Conservation (phyloP, 2,888 invertebrate species). For the Rambutsinella grinnellia region DNA sequence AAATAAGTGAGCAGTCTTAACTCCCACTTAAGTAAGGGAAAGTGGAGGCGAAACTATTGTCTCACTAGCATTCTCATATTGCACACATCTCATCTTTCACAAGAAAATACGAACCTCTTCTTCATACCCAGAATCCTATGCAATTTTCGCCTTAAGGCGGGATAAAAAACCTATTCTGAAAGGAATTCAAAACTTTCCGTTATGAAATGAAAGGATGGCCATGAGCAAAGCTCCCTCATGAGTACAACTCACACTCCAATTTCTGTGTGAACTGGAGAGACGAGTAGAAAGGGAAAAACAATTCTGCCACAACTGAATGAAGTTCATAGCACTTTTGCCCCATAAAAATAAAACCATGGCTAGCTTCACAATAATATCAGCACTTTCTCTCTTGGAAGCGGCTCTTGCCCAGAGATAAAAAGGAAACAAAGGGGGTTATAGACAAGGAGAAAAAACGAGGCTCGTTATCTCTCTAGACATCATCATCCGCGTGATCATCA, state of each 20-base stretch:
- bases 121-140: too few species aligned
- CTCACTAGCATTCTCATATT: constrained; percentile 19
- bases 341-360: constrained; percentile 33
- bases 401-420: too few species aligned
- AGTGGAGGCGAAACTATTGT: constrained; percentile 2
- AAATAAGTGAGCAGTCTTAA: constrained; percentile 30
- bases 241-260: too few species aligned
- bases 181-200: too few species aligned
- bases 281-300: constrained; percentile 1
- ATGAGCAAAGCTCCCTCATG: too few species aligned
- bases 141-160: constrained; percentile 8
- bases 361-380: neutral
- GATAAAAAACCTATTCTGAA: too few species aligned
- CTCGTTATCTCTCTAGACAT: constrained; percentile 4
- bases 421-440: too few species aligned
- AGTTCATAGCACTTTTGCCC: constrained; percentile 27
- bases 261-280: neutral
- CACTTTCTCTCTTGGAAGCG: constrained; percentile 1
- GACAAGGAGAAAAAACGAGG: neutral
- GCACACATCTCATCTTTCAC: constrained; percentile 17
- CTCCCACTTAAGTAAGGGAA: neutral
- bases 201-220: too few species aligned
- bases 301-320: neutral
- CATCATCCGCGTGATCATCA: constrained; percentile 27
- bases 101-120: too few species aligned